Conservation (phyloP, 2,888 invertebrate species). For the Muschampia staudingeri region DNA sequence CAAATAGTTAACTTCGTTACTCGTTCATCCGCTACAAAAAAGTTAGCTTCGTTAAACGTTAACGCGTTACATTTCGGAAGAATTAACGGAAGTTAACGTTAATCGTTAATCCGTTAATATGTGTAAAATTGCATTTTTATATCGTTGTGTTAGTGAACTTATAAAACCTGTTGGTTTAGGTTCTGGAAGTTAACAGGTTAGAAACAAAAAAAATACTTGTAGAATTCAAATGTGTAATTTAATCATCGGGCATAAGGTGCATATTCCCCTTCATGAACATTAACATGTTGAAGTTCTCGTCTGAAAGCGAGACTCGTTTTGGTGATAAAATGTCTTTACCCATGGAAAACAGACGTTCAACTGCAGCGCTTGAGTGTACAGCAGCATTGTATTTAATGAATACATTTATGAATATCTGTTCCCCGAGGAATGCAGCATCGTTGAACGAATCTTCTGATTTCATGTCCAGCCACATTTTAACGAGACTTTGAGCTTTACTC, state of each 20-base stretch:
- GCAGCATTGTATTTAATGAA: constrained; percentile 63
- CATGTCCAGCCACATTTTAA: too few relatives aligned
- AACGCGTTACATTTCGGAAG: constrained; percentile 41
- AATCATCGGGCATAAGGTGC: constrained; percentile 67
- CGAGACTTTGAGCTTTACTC: too few relatives aligned
- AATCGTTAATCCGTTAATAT: constrained; percentile 27
- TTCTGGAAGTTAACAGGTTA: too few relatives aligned
- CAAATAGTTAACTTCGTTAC: background rate
- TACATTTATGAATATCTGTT: constrained; percentile 18
- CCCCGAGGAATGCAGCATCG: too few relatives aligned
- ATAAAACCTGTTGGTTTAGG: too few relatives aligned
- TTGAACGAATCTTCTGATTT: too few relatives aligned
- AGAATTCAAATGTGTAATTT: constrained; percentile 53
- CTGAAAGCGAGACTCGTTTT: constrained; percentile 69
- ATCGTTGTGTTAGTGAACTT: constrained; percentile 44
- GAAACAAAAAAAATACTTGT: constrained; percentile 38
- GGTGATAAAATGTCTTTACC: constrained; percentile 67
- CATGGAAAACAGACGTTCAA: constrained; percentile 65
- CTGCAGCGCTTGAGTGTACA: constrained; percentile 62
- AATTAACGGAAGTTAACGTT: constrained; percentile 44
- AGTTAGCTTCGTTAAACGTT: constrained; percentile 52
- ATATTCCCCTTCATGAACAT: constrained; percentile 70
- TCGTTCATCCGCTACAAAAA: constrained; percentile 29
- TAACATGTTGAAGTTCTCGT: constrained; percentile 71
- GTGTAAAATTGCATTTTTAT: constrained; percentile 48